These are phyloP conservation scores for Ormyrus labotus DNA, from an alignment of 2,888 invertebrate species.

Conservation along the genomic window DNA sequence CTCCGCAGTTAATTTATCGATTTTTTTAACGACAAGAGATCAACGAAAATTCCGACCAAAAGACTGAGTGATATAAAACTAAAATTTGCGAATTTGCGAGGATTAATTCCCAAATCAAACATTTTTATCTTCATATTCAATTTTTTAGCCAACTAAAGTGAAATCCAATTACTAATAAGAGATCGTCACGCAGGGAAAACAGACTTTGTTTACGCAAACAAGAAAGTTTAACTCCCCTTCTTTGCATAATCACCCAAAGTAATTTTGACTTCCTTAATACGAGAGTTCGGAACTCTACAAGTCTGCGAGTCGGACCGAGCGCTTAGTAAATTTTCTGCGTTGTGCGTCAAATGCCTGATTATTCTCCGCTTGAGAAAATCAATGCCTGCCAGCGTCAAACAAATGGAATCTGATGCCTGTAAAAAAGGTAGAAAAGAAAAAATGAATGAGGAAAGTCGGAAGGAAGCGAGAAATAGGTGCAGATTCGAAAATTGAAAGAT, in stretches of 20 bases:
- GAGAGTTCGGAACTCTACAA: not conserved
- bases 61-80: too few species aligned
- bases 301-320: not conserved
- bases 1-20: too few species aligned
- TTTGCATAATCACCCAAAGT: conserved; percentile 24
- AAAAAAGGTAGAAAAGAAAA: not conserved
- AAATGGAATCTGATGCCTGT: conserved; percentile 25
- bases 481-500: not conserved
- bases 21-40: too few species aligned
- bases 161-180: too few species aligned
- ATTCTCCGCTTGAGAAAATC: conserved; percentile 27
- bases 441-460: not conserved
- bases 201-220: not conserved
- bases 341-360: conserved; percentile 20
- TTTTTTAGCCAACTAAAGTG: too few species aligned
- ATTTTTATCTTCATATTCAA: too few species aligned
- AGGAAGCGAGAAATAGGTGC: not conserved
- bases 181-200: too few species aligned
- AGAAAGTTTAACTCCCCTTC: conserved; percentile 1
- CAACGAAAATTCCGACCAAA: too few species aligned
- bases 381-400: not conserved
- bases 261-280: conserved; percentile 1
- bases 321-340: conserved; percentile 5
- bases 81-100: too few species aligned
- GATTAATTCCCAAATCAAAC: too few species aligned